Conservation (phyloP, 2,797 vertebrate species). For the Balearica regulorum region DNA sequence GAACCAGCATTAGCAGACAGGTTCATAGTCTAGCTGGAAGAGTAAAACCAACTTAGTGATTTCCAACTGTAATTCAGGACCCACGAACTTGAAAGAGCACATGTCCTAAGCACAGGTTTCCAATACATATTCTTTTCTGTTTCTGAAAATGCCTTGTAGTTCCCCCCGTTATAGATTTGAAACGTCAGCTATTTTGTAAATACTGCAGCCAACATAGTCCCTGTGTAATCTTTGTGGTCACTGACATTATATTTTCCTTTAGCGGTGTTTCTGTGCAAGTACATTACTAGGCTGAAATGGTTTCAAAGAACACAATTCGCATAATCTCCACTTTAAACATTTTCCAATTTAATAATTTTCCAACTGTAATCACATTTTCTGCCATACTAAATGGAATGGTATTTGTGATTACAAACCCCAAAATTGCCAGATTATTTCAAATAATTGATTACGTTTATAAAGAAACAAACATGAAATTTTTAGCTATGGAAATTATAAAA, state of each 20-base stretch:
- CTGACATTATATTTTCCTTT: background rate
- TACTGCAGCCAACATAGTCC: background rate
- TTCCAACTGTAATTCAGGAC: background rate
- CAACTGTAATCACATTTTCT: background rate
- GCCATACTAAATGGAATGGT: background rate
- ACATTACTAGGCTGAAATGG: background rate
- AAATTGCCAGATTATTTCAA: background rate
- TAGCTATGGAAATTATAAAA: background rate
- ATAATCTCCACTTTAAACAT: background rate
- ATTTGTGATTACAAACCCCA: background rate
- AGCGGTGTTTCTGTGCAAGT: background rate
- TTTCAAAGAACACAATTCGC: background rate
- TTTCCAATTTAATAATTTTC: background rate
- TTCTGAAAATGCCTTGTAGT: background rate
- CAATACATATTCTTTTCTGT: background rate
- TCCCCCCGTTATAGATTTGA: background rate
- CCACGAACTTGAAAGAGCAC: background rate
- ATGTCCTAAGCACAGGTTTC: background rate
- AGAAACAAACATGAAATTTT: background rate
- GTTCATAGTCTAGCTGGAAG: background rate
- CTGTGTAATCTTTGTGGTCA: background rate
- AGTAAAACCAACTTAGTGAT: background rate
- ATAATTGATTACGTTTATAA: background rate
- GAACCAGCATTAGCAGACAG: background rate
- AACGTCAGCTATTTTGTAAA: background rate